phyloP scores from a whole-genome alignment of 1,140 invertebrate genomes.

The Ericerus pela region DNA sequence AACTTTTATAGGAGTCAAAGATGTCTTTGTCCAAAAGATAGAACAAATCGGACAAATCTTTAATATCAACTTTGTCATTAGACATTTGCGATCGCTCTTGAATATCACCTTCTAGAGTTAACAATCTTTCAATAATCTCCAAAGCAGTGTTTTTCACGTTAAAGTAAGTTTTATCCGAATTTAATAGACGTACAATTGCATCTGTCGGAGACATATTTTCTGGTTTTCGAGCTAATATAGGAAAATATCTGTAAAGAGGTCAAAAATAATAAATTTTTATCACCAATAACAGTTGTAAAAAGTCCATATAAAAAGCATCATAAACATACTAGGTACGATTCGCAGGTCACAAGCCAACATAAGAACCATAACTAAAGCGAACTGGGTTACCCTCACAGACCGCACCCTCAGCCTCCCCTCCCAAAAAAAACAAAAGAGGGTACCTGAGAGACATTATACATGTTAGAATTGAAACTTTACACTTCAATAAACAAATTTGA shows the following conservation, averaged over 20 bases:
- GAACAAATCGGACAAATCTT: background rate
- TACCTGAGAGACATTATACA: too few species aligned
- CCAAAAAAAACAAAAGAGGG: too few species aligned
- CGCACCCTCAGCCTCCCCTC: too few species aligned
- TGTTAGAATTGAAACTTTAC: too few species aligned
- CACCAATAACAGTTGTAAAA: too few species aligned
- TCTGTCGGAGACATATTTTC: constrained; percentile 40
- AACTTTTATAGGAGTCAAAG: too few species aligned
- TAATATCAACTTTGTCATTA: constrained; percentile 21
- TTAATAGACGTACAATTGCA: constrained; percentile 51
- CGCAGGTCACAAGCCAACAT: too few species aligned
- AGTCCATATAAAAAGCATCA: background rate
- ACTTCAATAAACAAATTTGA: too few species aligned
- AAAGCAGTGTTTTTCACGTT: constrained; percentile 54
- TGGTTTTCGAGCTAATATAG: constrained; percentile 46
- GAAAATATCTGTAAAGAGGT: constrained; percentile 43
- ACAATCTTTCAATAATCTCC: constrained; percentile 60
- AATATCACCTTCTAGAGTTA: constrained; percentile 42
- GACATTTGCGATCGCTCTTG: too few species aligned
- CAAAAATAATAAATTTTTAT: background rate
- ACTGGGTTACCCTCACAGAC: too few species aligned
- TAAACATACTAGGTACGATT: background rate
- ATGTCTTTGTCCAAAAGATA: background rate
- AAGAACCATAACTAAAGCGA: too few species aligned
- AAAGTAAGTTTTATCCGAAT: constrained; percentile 44